Evolutionary conservation across 1,140 invertebrate genomes (phyloP), one percentile per base, ranked within the genome.

Genomic region (Dreissena rostriformis): DNA sequence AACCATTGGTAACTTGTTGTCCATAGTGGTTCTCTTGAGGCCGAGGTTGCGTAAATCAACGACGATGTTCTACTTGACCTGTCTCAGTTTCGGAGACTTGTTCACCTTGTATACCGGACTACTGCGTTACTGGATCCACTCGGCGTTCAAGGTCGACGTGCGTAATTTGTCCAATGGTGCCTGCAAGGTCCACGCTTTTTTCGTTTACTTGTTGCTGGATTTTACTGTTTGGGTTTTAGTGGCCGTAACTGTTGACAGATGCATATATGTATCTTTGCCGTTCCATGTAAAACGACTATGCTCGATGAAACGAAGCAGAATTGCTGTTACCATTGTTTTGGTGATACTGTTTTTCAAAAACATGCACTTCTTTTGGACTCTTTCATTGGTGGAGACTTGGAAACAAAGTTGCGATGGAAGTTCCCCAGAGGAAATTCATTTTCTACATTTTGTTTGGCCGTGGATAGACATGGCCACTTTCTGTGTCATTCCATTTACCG

Each of bases 381-480:
- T 89, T 0, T 82, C 61, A 11, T 24, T 89, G 4, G 79, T 85
- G 5, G 51, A 73, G 5, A 70, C 76, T 0, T 83, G 67, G 72
- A 82, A 80, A 84, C 53, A 76, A 63, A 39, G 78, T 52, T 81
- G 83, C 28, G 81, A 83, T 53, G 80, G 75, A 57, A 53, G 68
- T 22, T 53, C 68, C 1, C 24, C 67, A 10, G 63, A 24, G 5
- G 55, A 28, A 17, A 68, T 68, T 19, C 19, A 85, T 15, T 91
- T 91, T 52, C 24, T 87, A 7, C 61, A 72, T 51, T 90, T 81
- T 19, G 71, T 90, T 22, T 92, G 90, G 88, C 91, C 91, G 1
- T 93, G 92, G 92, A 86, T 93, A 10, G 92, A 93, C 68, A 87
- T 91, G n/a, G 86, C 86, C 68, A 68, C 90, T 19, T 91, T 90